Evolutionary conservation across 2,797 vertebrate species (phyloP), one percentile per base, ranked within the genome.

Genomic region (Takifugu ocellatus): DNA sequence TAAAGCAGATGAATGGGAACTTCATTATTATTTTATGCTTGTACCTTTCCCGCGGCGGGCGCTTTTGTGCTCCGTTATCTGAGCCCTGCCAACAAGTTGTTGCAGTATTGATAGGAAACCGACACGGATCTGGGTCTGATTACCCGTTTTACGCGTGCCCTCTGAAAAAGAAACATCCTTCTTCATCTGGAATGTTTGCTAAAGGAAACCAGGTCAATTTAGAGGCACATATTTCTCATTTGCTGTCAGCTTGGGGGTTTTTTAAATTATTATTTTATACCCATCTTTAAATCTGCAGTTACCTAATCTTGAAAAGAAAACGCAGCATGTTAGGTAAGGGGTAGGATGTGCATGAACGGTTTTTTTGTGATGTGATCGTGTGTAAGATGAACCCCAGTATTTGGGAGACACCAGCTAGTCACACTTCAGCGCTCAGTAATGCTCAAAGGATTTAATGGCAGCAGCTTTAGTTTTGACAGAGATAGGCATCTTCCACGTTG

Each of bases 11-110:
- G 89, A 91, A 92, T 89, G 64, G 74, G 78, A 79, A 71, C 59
- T 43, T 63, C 72, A 87, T 93, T 54, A 86, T 58, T 82, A 82
- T 88, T 92, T 89, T 59, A 92, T 71, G 63, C 59, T 15, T 78
- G 68, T 74, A 61, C 81, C 76, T 81, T 84, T 86, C 67, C 78
- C 62, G 56, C 55, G 59, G 67, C 56, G 51, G 56, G 10, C 59
- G 54, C 77, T 67, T 85, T 84, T 91, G 81, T 88, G 63, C 15
- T 36, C 33, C 14, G 90, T 83, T 68, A 91, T 84, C 56, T 46
- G 83, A 91, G 77, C 78, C 69, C 48, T 77, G 69, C 74, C 80
- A 79, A 82, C 63, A 75, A 54, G 25, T 62, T 74, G 52, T 27
- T 84, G 53, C 82, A 88, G 83, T 69, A 89, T 89, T 85, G 2